phyloP scores from a whole-genome alignment of 1,140 invertebrate genomes.

The Drosophila triauraria region DNA sequence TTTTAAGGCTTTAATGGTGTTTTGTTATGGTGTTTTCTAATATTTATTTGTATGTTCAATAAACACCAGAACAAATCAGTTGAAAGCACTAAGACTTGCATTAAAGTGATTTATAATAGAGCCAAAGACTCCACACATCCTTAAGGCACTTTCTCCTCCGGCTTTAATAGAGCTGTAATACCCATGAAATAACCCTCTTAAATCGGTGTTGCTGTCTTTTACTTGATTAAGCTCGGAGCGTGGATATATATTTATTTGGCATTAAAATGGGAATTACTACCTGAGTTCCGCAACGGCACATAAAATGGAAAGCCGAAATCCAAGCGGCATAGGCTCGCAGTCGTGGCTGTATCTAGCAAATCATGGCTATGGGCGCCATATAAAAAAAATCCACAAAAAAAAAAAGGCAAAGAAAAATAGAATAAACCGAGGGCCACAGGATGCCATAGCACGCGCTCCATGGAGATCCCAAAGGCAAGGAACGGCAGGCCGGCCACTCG shows the following conservation, averaged over 20 bases:
- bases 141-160: slow-evolving; percentile 3
- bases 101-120: not conserved
- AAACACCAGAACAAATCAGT: too few relatives aligned
- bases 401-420: slow-evolving; percentile 2
- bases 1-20: too few relatives aligned
- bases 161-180: slow-evolving; percentile 46
- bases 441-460: slow-evolving; percentile 64
- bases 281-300: slow-evolving; percentile 76
- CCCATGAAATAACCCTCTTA: slow-evolving; percentile 41
- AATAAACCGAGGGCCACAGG: slow-evolving; percentile 30
- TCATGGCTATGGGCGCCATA: slow-evolving; percentile 69
- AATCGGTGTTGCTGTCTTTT: slow-evolving; percentile 15
- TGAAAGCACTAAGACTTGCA: not conserved
- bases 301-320: slow-evolving; percentile 49
- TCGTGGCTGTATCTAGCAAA: slow-evolving; percentile 76
- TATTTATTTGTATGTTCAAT: too few relatives aligned
- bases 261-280: slow-evolving; percentile 80
- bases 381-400: slow-evolving; percentile 25
- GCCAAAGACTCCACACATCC: not conserved
- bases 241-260: slow-evolving; percentile 12
- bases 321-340: slow-evolving; percentile 21
- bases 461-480: not conserved
- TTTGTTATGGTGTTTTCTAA: too few relatives aligned
- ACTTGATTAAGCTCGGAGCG: slow-evolving; percentile 1
- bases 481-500: slow-evolving; percentile 39